Evolutionary conservation across 2,797 vertebrate species (phyloP).

Genomic region (Bovichtus variegatus): DNA sequence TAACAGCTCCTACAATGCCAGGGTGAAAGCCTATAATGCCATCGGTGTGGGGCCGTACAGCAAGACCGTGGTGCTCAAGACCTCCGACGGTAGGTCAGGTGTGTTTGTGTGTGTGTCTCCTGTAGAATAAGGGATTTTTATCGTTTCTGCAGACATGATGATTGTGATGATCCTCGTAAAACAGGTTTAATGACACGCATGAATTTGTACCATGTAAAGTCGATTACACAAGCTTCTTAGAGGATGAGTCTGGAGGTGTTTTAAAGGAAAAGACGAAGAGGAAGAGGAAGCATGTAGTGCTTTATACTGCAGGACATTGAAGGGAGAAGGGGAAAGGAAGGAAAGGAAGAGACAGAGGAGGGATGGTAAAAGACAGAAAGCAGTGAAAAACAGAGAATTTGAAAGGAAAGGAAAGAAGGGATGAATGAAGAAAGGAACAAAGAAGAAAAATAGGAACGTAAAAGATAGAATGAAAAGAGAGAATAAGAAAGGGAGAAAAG

Average conservation of each 20-base stretch:
- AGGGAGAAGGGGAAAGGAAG: background rate
- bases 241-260: background rate
- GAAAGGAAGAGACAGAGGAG: background rate
- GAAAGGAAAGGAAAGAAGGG: background rate
- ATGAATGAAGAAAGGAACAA: background rate
- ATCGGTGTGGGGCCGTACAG: slow-evolving; percentile 95
- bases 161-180: background rate
- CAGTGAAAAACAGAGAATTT: background rate
- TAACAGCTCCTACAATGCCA: slow-evolving; percentile 97
- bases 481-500: background rate
- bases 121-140: background rate
- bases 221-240: background rate
- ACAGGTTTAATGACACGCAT: background rate
- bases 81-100: slow-evolving; percentile 90
- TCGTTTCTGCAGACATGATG: background rate
- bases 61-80: slow-evolving; percentile 96
- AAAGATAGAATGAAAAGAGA: background rate
- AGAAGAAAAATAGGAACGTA: background rate
- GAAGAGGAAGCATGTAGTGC: background rate
- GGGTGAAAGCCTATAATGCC: slow-evolving; percentile 96
- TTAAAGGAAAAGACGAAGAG: background rate
- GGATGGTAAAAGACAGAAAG: background rate
- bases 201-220: background rate
- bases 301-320: background rate
- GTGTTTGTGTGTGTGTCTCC: background rate